phyloP scores from a whole-genome alignment of 2,888 invertebrate genomes.

The Graphium colonna region DNA sequence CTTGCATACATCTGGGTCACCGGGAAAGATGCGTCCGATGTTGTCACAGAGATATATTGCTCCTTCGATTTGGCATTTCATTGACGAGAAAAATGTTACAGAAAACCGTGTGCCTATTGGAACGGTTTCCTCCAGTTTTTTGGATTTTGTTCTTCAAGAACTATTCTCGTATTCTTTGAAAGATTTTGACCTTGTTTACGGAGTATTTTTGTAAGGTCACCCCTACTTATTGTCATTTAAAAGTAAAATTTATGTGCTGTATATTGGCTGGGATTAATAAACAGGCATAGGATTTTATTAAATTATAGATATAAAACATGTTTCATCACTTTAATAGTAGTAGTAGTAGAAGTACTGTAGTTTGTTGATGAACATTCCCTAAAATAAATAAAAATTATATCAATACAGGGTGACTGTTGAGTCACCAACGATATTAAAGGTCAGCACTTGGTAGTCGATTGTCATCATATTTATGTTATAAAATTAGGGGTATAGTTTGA shows the following conservation, averaged over 20 bases:
- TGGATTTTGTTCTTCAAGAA: background rate
- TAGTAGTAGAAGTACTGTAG: too few species aligned
- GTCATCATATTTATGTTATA: too few species aligned
- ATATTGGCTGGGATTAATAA: too few species aligned
- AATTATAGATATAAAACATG: too few species aligned
- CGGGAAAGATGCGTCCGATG: conserved; percentile 4
- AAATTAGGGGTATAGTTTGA: too few species aligned
- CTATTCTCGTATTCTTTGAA: background rate
- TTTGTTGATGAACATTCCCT: too few species aligned
- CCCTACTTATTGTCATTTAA: background rate
- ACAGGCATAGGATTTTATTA: too few species aligned
- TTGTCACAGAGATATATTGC: conserved; percentile 10
- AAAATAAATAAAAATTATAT: too few species aligned
- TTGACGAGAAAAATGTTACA: background rate
- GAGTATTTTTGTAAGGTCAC: background rate
- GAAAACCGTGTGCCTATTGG: background rate
- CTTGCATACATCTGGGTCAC: conserved; percentile 18
- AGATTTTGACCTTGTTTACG: background rate
- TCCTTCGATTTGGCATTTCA: background rate
- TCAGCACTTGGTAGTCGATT: too few species aligned
- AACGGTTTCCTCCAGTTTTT: background rate
- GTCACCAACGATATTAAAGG: too few species aligned
- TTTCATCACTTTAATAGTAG: too few species aligned
- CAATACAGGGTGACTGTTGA: too few species aligned
- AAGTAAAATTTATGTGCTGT: background rate